Base-by-base conservation (phyloP, 2,797 vertebrate species). In the Acanthurus lineatus region DNA sequence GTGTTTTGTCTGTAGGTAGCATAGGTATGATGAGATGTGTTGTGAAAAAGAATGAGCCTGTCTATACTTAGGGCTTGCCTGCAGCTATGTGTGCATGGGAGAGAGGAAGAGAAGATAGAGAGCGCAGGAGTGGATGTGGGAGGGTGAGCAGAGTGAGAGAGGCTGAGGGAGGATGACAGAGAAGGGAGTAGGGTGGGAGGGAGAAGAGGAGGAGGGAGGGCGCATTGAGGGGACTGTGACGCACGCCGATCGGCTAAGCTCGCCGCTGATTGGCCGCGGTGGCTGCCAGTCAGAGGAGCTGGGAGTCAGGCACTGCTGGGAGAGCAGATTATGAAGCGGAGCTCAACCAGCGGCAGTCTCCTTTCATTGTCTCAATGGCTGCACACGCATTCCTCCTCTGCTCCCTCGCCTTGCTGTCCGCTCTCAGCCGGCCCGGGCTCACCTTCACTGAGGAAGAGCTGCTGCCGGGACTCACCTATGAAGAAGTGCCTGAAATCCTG, bases 241-340 rank as follows among this genome's bases (percentile, higher is more conserved):
- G 95, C 95, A 96, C 93, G 69, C 90, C 81, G 86, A 90, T 91
- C 90, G 85, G 68, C 87, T 76, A 53, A 87, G 83, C 91, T 81
- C 56, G 77, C 73, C 1, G 51, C 85, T 67, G 82, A 94, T 95
- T 96, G 94, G 95, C 90, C 63, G 60, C 14, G 0, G 48, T 6
- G 20, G 19, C 88, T 87, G 95, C 88, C 93, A 82, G 85, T 96
- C 92, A 89, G 71, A 74, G 76, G 86, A 85, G 89, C 91, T 87
- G 87, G 87, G 93, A 93, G 90, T 91, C 91, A 89, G 91, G 93
- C 90, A 84, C 92, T 93, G 94, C 91, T 91, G 76, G 93, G 86
- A 94, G 92, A 95, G 94, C 95, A 95, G 95, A 96, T 95, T 95
- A 95, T 95, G 94, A 95, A 95, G 94, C 93, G 92, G 92, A 92